Conservation (phyloP, 1,140 invertebrate genomes). For the Rhyzopertha dominica region DNA sequence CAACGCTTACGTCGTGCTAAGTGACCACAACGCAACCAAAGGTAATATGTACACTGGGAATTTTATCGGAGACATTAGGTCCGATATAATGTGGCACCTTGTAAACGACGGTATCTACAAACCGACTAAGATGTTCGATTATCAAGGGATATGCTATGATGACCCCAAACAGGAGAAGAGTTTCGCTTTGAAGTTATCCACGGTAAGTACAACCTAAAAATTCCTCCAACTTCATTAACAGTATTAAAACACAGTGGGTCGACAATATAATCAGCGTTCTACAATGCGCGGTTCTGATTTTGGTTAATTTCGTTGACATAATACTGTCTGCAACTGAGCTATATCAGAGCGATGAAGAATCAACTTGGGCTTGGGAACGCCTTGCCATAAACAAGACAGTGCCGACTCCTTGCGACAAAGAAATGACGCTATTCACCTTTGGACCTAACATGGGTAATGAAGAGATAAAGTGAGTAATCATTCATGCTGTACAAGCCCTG, state of each 20-base stretch:
- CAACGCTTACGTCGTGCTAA: constrained; percentile 80
- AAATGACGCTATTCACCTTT: constrained; percentile 48
- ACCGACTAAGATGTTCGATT: constrained; percentile 74
- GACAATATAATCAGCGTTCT: no score
- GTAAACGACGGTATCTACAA: constrained; percentile 73
- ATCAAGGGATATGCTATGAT: constrained; percentile 75
- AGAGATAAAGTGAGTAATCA: no score
- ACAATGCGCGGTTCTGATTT: no score
- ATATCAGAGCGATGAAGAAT: constrained; percentile 28
- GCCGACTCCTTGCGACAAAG: constrained; percentile 72
- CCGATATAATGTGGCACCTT: constrained; percentile 72
- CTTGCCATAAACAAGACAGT: constrained; percentile 52
- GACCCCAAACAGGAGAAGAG: constrained; percentile 21
- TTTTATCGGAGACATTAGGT: constrained; percentile 79
- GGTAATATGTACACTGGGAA: constrained; percentile 64
- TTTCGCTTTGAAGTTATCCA: no score
- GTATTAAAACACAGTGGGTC: no score
- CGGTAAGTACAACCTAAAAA: no score
- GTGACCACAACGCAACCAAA: constrained; percentile 61
- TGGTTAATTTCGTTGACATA: no score
- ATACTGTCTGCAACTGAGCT: no score
- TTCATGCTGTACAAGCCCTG: no score
- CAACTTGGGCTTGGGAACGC: constrained; percentile 37
- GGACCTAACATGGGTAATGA: constrained; percentile 40
- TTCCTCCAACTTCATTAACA: no score